Evolutionary conservation across 2,113 vertebrate species (phyloP).

Genomic region (Ciconia maguari): DNA sequence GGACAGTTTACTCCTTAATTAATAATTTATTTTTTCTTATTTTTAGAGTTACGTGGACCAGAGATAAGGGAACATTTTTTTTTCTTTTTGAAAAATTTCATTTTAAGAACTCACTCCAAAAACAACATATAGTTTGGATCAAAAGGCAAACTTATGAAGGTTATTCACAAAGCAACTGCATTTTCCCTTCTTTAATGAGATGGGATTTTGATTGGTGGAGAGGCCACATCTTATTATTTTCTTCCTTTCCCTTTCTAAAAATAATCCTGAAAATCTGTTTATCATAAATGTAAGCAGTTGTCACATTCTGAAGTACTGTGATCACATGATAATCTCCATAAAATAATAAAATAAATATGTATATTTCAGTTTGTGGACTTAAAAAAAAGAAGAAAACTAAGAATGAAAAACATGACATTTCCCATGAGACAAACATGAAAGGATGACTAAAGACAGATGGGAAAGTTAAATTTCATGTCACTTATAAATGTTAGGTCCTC

Average conservation of each 20-base stretch:
- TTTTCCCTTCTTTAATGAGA: slow-evolving; percentile 9
- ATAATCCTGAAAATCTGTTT: neutral
- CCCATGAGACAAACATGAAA: neutral
- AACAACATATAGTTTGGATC: neutral
- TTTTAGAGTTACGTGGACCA: neutral
- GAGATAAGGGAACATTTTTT: neutral
- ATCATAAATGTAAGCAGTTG: neutral
- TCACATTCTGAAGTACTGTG: neutral
- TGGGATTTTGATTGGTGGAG: neutral
- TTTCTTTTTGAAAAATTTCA: neutral
- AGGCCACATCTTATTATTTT: neutral
- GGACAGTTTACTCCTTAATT: neutral
- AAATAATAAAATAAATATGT: neutral
- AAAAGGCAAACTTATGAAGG: neutral
- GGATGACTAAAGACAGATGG: neutral
- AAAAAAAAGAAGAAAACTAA: neutral
- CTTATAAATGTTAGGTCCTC: neutral
- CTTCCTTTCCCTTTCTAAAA: neutral
- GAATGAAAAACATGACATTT: neutral
- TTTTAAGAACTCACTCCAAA: neutral
- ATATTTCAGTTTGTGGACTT: neutral
- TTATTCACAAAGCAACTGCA: neutral
- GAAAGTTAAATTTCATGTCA: neutral
- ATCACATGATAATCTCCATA: neutral
- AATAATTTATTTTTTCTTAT: neutral